A percentile compares a stretch with the other conserved stretches of the same genome.
Evolutionary conservation across 1,140 invertebrate genomes (phyloP).

Genomic region (Rhyzopertha dominica): DNA sequence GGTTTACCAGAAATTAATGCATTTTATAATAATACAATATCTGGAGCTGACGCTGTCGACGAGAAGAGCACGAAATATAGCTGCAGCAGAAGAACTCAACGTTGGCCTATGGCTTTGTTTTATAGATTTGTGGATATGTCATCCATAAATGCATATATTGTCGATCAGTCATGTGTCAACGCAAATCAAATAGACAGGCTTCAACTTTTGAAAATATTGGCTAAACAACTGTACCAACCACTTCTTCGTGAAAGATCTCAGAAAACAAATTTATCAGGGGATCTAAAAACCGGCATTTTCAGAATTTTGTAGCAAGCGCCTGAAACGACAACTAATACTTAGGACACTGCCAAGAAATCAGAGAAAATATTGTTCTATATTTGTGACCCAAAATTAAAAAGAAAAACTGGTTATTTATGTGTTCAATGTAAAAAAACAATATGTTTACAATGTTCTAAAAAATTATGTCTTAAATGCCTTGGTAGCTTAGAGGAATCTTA

Average conservation of each 20-base stretch:
- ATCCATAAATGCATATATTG: conserved; percentile 11
- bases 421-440: conserved; percentile 2
- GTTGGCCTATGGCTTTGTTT: conserved; percentile 20
- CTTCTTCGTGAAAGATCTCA: conserved; percentile 12
- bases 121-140: conserved; percentile 16
- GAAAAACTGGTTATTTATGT: conserved; percentile 5
- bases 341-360: conserved; percentile 12
- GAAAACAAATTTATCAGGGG: conserved; percentile 13
- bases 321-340: conserved; percentile 1
- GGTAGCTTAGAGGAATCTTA: not conserved
- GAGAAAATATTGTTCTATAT: conserved; percentile 11
- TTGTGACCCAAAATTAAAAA: conserved; percentile 5
- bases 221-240: conserved; percentile 13
- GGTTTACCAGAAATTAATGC: conserved; percentile 17
- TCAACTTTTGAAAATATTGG: conserved; percentile 10
- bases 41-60: conserved; percentile 18
- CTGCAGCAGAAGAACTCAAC: conserved; percentile 9
- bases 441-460: too few relatives aligned
- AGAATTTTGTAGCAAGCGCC: conserved; percentile 12
- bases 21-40: conserved; percentile 21
- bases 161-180: conserved; percentile 12
- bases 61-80: conserved; percentile 13
- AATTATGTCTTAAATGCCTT: conserved; percentile 1
- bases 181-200: conserved; percentile 8
- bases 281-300: conserved; percentile 11